Evolutionary conservation across 2,888 invertebrate species (phyloP).

Genomic region (Parasteatoda lunata): DNA sequence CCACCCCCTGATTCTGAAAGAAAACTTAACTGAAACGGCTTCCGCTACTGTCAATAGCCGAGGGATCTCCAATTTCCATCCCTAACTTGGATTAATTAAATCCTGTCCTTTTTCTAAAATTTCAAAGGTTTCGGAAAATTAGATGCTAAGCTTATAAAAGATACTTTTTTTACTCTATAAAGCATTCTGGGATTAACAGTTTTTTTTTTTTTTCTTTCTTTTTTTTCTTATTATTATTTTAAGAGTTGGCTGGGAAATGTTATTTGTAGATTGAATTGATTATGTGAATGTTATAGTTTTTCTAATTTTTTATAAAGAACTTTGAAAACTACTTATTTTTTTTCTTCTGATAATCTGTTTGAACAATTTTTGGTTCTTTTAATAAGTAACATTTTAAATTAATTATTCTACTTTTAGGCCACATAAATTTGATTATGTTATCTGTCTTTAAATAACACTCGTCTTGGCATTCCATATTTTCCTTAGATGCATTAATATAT

Average conservation of each 20-base stretch:
- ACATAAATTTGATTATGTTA: no score
- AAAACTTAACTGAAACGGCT: constrained; percentile 57
- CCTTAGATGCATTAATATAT: no score
- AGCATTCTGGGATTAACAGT: constrained; percentile 5
- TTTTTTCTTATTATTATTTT: no score
- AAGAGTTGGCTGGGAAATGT: no score
- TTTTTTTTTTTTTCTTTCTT: not conserved
- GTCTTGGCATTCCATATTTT: no score
- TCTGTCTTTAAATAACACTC: no score
- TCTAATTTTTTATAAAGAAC: no score
- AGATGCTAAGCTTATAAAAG: constrained; percentile 38
- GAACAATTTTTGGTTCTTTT: no score
- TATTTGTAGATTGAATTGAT: not conserved
- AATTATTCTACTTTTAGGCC: no score
- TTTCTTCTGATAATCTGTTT: no score
- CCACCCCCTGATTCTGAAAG: not conserved
- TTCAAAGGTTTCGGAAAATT: constrained; percentile 65
- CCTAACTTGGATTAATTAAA: constrained; percentile 42
- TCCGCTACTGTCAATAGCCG: constrained; percentile 28
- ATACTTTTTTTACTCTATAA: constrained; percentile 4
- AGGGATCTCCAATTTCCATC: not conserved
- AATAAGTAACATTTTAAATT: no score
- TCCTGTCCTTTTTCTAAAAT: constrained; percentile 25
- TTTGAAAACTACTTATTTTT: no score
- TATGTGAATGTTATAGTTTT: not conserved